Conservation (phyloP, 1,140 invertebrate genomes). For the Branchinecta lindahli region DNA sequence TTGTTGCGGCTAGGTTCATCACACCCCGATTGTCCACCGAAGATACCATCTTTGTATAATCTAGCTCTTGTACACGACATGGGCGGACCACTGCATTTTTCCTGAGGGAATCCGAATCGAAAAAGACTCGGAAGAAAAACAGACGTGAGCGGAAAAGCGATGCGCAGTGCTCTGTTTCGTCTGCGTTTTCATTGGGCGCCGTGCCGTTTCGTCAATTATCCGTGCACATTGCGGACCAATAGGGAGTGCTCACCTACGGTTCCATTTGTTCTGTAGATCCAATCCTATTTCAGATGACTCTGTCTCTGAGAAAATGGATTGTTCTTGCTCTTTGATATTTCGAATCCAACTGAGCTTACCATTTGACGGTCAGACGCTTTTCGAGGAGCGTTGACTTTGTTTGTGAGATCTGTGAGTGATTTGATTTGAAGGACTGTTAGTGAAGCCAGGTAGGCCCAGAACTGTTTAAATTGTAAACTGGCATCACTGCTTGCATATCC, state of each 20-base stretch:
- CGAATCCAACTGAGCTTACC: not conserved
- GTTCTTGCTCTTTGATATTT: slow-evolving; percentile 6
- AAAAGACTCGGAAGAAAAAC: not conserved
- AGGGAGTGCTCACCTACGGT: not conserved
- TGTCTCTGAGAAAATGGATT: not conserved
- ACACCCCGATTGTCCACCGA: not conserved
- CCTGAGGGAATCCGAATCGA: not conserved
- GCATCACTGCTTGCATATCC: slow-evolving; percentile 1
- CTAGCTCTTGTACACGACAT: not conserved
- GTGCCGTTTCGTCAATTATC: not conserved
- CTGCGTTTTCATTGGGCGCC: not conserved
- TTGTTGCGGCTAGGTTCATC: not conserved
- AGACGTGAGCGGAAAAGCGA: slow-evolving; percentile 2
- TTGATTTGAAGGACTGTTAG: not conserved
- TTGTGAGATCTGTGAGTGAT: not conserved
- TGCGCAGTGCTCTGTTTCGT: not conserved
- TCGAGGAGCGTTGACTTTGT: not conserved
- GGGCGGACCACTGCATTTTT: not conserved
- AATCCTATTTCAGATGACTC: not conserved
- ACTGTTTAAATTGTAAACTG: not conserved
- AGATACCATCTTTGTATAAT: not conserved
- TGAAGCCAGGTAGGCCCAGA: not conserved
- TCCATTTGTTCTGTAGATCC: slow-evolving; percentile 3
- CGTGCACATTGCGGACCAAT: not conserved
- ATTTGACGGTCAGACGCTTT: not conserved